Base-by-base conservation (phyloP, 2,113 vertebrate genomes). In the Sinocyclocheilus rhinocerous region DNA sequence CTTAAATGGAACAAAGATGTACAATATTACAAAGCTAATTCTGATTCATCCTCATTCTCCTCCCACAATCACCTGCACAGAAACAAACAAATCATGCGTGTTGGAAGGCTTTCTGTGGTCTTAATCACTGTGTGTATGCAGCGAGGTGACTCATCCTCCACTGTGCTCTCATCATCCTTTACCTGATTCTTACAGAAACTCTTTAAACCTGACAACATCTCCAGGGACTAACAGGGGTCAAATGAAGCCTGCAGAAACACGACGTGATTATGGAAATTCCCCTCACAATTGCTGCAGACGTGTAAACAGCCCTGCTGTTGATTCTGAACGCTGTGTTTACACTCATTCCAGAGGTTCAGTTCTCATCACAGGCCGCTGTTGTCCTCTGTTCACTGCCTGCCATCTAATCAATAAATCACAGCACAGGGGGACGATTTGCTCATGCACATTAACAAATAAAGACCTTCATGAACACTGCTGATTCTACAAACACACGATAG, bases 71-170 rank as follows among this genome's bases (percentile, higher is more conserved):
- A 79, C 33, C 73, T 2, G 48, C 76, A 33, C 22, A 79, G 48
- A 72, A 79, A 67, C 75, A 87, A 85, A 76, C 79, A 73, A 78
- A 70, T 45, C 73, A 61, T 80, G 10, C 10, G 3, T 36, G 57
- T 42, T 39, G 7, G 57, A 42, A 63, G 36, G 12, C 36, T 42
- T 39, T 59, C 57, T 24, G 33, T 22, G 79, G 90, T 89, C 92
- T 91, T 88, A 94, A 93, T 92, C 87, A 86, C 80, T 1, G 9
- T 83, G 84, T 87, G 88, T 87, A 92, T 93, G 92, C 93, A 90
- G 88, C 87, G 73, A 91, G 90, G 92, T 95, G 94, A 95, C 87
- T 95, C 94, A 95, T 93, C 89, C 83, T 80, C 76, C 82, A 24
- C 70, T 83, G 76, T 76, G 29, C 80, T 92, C 76, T 61, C 20